Base-by-base conservation (phyloP, 2,113 vertebrate genomes). In the Canis aureus region DNA sequence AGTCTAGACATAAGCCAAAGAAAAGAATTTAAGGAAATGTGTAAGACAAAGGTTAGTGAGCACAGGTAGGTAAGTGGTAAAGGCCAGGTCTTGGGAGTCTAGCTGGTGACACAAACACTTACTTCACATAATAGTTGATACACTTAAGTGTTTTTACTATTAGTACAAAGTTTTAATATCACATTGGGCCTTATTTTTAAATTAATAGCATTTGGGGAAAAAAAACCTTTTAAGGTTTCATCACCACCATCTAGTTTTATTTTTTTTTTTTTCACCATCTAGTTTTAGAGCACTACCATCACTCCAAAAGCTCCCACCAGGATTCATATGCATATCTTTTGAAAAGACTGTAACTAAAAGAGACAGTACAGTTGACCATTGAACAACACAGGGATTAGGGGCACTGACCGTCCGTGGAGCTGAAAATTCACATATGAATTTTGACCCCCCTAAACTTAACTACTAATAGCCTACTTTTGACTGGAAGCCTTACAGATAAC, bases 131-230 rank as follows among this genome's bases (percentile, higher is more conserved):
- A 84, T 76, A 82, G 59, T 43, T 94, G 60, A 13, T 59, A 43
- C 0, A 51, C 3, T 23, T 35, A 93, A 95, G 57, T 8, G n/a
- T 90, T 74, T 92, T 66, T 64, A 83, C 67, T 87, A 76, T 69
- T 92, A 76, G n/a, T 67, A 62, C n/a, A 87, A 94, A 90, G 11
- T 51, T 97, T 94, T 89, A 90, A 25, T 83, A 87, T 57, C 59
- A 66, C 20, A 25, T 51, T 80, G 35, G 10, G 23, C 2, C 20
- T 59, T 95, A 80, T 73, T 91, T 93, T 83, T 91, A 57, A 96
- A 62, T 94, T 92, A 19, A 64, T n/a, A 80, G 57, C 17, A 80
- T 97, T 95, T 90, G 4, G 64, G 29, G 23, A 69, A 64, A 69
- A 69, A 69, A 69, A 78, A 83, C 2, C 6, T 59, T 91, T 92